phyloP scores from a whole-genome alignment of 2,113 vertebrate genomes.

The Gobiocypris rarus region DNA sequence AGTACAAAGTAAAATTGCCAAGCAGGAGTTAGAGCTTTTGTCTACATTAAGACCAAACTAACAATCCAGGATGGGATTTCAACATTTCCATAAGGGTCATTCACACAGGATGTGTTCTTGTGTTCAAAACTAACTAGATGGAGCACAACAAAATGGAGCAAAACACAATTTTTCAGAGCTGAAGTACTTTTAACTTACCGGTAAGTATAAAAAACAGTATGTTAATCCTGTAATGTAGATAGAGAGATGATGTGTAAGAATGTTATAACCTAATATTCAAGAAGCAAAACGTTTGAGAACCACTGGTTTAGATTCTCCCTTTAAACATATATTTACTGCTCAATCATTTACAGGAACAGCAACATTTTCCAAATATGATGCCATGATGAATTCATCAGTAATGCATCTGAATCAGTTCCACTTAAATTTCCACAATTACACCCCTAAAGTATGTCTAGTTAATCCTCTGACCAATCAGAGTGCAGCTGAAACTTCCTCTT shows the following conservation, averaged over 20 bases:
- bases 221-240: not conserved
- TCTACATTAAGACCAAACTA: not conserved
- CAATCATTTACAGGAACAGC: not conserved
- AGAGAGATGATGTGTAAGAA: not conserved
- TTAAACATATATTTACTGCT: not conserved
- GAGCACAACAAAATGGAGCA: no score
- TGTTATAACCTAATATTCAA: not conserved
- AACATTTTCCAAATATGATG: constrained; percentile 15
- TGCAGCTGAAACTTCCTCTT: constrained; percentile 36
- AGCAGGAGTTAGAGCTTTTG: no score
- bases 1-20: no score
- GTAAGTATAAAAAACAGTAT: not conserved
- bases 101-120: no score
- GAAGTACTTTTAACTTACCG: no score
- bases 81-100: no score
- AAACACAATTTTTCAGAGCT: no score
- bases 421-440: not conserved
- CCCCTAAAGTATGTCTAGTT: not conserved
- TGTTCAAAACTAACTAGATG: no score
- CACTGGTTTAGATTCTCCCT: not conserved
- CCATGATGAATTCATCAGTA: not conserved
- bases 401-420: not conserved
- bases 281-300: not conserved
- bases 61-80: not conserved
- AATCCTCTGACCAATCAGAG: not conserved